Evolutionary conservation across 1,140 invertebrate genomes (phyloP).

Genomic region (Euura lappo): DNA sequence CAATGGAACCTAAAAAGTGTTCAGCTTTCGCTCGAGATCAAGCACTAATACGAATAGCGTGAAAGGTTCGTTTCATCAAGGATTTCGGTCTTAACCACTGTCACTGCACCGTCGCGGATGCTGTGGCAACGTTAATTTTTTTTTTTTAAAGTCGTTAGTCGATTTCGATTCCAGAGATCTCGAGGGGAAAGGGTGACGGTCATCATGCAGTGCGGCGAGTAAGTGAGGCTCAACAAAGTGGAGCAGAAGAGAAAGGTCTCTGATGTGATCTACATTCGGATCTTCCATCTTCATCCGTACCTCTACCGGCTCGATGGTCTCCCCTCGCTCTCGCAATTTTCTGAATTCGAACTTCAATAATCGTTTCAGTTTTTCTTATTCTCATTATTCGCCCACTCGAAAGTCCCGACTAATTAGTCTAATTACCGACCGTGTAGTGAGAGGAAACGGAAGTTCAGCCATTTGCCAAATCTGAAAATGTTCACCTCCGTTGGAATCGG

Average conservation of each 20-base stretch:
- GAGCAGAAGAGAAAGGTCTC: slow-evolving; percentile 61
- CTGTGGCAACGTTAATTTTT: neutral
- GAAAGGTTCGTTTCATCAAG: neutral
- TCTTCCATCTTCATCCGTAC: slow-evolving; percentile 32
- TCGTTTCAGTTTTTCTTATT: neutral
- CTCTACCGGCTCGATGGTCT: slow-evolving; percentile 32
- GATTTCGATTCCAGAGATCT: neutral
- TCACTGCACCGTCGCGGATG: neutral
- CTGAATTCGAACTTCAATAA: slow-evolving; percentile 22
- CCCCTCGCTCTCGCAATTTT: slow-evolving; percentile 18
- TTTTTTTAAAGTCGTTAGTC: neutral
- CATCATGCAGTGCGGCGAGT: neutral
- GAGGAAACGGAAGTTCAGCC: neutral
- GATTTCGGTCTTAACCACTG: neutral
- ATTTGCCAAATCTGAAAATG: too few species aligned
- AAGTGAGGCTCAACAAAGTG: slow-evolving; percentile 40
- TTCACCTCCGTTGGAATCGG: too few species aligned
- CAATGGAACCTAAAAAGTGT: neutral
- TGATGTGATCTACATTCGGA: slow-evolving; percentile 58
- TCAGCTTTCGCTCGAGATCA: neutral
- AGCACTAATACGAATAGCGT: neutral
- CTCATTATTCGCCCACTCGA: neutral
- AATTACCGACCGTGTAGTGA: neutral
- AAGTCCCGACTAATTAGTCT: neutral
- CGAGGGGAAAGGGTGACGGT: slow-evolving; percentile 2